Percentiles rank a stretch among this genome's conserved stretches.
Evolutionary conservation across 2,113 vertebrate species (phyloP).

Genomic region (Archilochus colubris): DNA sequence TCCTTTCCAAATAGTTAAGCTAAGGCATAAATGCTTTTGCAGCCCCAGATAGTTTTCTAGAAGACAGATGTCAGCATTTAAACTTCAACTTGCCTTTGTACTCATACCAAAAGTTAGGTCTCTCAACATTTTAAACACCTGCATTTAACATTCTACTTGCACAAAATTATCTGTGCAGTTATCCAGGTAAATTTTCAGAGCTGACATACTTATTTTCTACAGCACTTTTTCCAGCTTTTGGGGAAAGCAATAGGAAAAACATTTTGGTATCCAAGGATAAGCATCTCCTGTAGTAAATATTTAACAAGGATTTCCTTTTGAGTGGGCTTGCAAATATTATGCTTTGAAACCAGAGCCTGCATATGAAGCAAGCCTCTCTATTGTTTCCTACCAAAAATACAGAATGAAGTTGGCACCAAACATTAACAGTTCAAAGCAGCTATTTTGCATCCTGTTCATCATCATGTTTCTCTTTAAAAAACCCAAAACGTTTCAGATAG

Average conservation of each 20-base stretch:
- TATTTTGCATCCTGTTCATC: background rate
- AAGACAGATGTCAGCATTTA: background rate
- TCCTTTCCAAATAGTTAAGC: background rate
- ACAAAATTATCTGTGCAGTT: background rate
- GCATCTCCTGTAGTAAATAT: background rate
- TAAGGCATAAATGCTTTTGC: background rate
- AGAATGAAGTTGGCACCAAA: background rate
- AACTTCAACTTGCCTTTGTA: background rate
- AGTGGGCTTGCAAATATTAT: background rate
- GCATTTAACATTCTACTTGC: background rate
- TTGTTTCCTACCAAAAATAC: background rate
- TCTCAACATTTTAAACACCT: background rate
- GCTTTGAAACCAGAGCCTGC: conserved; percentile 4
- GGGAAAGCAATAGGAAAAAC: background rate
- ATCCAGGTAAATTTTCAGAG: background rate
- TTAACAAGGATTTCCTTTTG: conserved; percentile 31
- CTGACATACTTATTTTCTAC: background rate
- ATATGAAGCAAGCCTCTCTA: background rate
- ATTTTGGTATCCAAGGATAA: background rate
- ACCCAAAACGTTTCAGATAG: background rate
- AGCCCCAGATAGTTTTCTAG: background rate
- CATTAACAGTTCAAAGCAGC: background rate
- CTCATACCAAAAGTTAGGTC: background rate
- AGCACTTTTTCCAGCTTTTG: background rate
- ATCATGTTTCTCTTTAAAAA: background rate